phyloP scores from a whole-genome alignment of 2,113 vertebrate species.

The Spermophilus dauricus region DNA sequence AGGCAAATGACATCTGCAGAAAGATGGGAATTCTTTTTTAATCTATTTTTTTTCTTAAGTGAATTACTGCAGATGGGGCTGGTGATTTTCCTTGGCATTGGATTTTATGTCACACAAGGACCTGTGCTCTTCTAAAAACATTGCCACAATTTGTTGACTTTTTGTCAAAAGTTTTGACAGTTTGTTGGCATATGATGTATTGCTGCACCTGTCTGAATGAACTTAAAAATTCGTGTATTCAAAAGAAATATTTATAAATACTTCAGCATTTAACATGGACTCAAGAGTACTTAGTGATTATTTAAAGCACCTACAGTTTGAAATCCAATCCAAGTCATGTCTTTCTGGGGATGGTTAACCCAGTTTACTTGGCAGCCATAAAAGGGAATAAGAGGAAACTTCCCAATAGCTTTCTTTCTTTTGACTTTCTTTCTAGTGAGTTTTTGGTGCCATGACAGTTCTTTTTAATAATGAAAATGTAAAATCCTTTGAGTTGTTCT shows the following conservation, averaged over 20 bases:
- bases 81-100: conserved; percentile 66
- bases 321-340: conserved; percentile 4
- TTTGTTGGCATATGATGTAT: conserved; percentile 66
- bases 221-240: conserved; percentile 70
- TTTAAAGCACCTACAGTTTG: conserved; percentile 69
- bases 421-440: background rate
- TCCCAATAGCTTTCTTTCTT: background rate
- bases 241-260: conserved; percentile 83
- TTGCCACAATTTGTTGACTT: conserved; percentile 71
- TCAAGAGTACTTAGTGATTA: conserved; percentile 40
- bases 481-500: conserved; percentile 13
- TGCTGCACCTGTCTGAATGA: conserved; percentile 67
- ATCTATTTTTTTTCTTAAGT: background rate
- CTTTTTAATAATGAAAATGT: conserved; percentile 4
- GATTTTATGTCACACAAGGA: conserved; percentile 70
- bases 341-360: conserved; percentile 34
- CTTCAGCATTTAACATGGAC: conserved; percentile 59
- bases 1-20: conserved; percentile 57
- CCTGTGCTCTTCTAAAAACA: conserved; percentile 66
- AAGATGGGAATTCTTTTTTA: conserved; percentile 58
- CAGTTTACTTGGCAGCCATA: conserved; percentile 17
- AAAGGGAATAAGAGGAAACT: background rate
- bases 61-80: conserved; percentile 58
- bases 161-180: conserved; percentile 76
- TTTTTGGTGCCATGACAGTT: conserved; percentile 33